A percentile compares a stretch with the other conserved stretches of the same genome.
Conservation (phyloP, 2,888 invertebrate species). For the Ferrisia virgata region DNA sequence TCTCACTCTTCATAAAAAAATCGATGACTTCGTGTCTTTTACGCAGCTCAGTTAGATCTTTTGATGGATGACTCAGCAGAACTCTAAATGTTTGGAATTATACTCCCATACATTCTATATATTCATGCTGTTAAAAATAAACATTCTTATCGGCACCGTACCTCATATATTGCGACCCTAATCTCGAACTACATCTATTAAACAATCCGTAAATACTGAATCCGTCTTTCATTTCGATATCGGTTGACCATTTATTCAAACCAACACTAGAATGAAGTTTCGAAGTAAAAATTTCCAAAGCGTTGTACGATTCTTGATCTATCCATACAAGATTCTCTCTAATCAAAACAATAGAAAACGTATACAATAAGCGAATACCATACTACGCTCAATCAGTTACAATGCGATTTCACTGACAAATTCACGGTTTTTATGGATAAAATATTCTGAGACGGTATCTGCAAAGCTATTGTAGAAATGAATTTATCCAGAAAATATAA, state of each 20-base stretch:
- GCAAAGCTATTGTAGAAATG: constrained; percentile 46
- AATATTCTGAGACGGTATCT: constrained; percentile 56
- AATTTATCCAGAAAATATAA: constrained; percentile 66
- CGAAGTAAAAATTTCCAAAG: constrained; percentile 73
- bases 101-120: not conserved
- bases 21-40: constrained; percentile 47
- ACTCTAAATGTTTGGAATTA: constrained; percentile 43
- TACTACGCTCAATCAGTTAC: not conserved
- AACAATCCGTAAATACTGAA: constrained; percentile 70
- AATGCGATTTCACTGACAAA: constrained; percentile 55
- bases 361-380: not conserved
- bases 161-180: constrained; percentile 66
- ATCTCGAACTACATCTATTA: constrained; percentile 62
- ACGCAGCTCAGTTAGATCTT: constrained; percentile 35
- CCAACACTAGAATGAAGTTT: constrained; percentile 70
- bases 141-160: constrained; percentile 50
- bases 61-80: constrained; percentile 47
- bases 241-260: constrained; percentile 60
- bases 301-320: constrained; percentile 69
- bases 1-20: constrained; percentile 44
- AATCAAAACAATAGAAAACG: not conserved
- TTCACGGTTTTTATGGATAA: constrained; percentile 57
- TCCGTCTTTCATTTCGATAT: constrained; percentile 64
- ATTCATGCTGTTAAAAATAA: not conserved
- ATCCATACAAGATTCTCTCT: constrained; percentile 69